These are phyloP conservation scores for Dysdera silvatica DNA, from an alignment of 1,140 invertebrate species.

Conservation along the genomic window DNA sequence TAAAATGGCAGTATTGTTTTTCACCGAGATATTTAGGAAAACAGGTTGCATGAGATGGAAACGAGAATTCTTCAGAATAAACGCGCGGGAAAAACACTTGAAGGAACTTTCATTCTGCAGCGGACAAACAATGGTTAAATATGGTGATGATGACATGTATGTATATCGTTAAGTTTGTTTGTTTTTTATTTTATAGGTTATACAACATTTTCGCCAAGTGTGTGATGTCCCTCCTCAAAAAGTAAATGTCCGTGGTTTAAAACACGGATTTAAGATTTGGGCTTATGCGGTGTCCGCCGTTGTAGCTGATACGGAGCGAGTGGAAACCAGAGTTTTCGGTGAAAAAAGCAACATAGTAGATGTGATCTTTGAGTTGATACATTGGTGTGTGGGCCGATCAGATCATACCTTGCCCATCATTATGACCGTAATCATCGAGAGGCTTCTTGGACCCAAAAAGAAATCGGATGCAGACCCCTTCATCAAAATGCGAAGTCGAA, in stretches of 20 bases:
- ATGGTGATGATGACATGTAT: too few relatives aligned
- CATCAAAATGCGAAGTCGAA: background rate
- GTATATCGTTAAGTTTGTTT: background rate
- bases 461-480: slow-evolving; percentile 22
- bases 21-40: too few relatives aligned
- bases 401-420: slow-evolving; percentile 7
- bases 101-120: background rate
- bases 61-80: too few relatives aligned
- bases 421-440: slow-evolving; percentile 6
- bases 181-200: slow-evolving; percentile 8
- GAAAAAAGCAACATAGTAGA: background rate
- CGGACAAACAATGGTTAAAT: background rate
- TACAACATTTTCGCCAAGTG: slow-evolving; percentile 13
- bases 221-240: slow-evolving; percentile 21
- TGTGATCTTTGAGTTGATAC: too few relatives aligned
- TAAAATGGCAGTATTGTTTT: too few relatives aligned
- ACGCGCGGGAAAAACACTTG: too few relatives aligned
- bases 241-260: slow-evolving; percentile 12
- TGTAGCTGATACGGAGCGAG: slow-evolving; percentile 1
- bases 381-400: slow-evolving; percentile 14
- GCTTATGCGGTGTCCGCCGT: slow-evolving; percentile 12
- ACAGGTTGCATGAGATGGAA: too few relatives aligned
- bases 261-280: slow-evolving; percentile 20
- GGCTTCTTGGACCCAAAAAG: background rate
- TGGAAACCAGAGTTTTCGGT: slow-evolving; percentile 18